Conservation (phyloP, 2,113 vertebrate species). For the Otis tarda region DNA sequence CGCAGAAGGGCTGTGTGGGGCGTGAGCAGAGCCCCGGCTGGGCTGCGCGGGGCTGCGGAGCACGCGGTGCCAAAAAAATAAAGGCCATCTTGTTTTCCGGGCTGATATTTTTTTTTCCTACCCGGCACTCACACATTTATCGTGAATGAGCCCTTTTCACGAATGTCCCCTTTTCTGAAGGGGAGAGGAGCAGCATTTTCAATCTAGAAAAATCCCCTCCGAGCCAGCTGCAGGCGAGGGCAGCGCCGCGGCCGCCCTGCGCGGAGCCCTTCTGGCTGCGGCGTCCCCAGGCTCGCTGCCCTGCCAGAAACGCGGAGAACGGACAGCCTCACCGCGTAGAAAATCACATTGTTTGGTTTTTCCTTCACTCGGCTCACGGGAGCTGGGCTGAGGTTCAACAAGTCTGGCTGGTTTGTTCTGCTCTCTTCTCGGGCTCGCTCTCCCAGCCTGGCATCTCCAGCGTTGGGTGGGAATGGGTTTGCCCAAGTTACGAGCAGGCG, state of each 20-base stretch:
- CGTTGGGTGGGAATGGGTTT: accelerated
- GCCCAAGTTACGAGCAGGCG: neutral
- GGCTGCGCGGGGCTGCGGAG: no score
- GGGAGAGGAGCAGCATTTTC: neutral
- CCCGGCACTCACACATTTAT: neutral
- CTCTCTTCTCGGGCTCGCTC: neutral
- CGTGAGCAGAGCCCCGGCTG: neutral
- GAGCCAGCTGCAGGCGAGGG: neutral
- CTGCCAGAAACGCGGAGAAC: neutral
- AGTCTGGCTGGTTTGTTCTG: neutral
- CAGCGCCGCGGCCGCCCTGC: accelerated
- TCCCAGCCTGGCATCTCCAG: neutral
- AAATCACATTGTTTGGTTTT: neutral
- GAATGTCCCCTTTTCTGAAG: accelerated
- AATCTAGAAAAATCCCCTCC: neutral
- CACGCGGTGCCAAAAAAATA: neutral
- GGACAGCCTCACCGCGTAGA: neutral
- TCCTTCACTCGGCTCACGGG: neutral
- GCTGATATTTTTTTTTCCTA: neutral
- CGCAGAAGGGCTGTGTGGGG: neutral
- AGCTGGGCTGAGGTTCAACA: neutral
- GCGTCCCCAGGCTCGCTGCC: accelerated
- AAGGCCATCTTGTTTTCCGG: neutral
- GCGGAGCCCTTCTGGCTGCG: neutral
- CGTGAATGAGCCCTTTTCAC: neutral